Percentiles rank a stretch among this genome's conserved stretches.
phyloP scores from a whole-genome alignment of 2,888 invertebrate genomes.

The Chloroclystis v-ata region DNA sequence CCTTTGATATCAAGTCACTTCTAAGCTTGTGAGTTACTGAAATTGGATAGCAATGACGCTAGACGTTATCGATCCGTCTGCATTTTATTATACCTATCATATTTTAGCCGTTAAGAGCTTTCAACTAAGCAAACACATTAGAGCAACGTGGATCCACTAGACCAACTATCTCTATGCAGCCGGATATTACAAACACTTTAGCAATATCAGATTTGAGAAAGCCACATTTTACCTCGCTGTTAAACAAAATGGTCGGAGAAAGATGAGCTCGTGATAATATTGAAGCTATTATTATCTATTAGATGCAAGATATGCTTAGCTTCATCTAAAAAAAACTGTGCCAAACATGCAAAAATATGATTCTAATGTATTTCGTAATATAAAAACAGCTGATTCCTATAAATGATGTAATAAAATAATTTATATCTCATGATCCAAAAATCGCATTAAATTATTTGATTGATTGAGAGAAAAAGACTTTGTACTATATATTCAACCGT shows the following conservation, averaged over 20 bases:
- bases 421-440: no score
- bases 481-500: no score
- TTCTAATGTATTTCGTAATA: no score
- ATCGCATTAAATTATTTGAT: no score
- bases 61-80: neutral
- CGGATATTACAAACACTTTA: conserved; percentile 14
- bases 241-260: conserved; percentile 4
- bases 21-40: neutral
- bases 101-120: conserved; percentile 21
- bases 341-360: no score
- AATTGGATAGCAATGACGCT: conserved; percentile 1
- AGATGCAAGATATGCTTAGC: no score
- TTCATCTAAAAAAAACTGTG: no score
- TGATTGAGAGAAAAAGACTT: no score
- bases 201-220: conserved; percentile 12
- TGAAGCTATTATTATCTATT: no score
- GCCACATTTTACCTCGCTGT: conserved; percentile 1
- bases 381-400: no score
- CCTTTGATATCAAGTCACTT: neutral
- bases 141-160: conserved; percentile 16
- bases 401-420: no score
- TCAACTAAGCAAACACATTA: conserved; percentile 22
- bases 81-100: conserved; percentile 15
- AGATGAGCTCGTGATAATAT: no score
- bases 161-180: conserved; percentile 16